Percentiles rank a stretch among this genome's conserved stretches.
Conservation (phyloP, 2,888 invertebrate genomes). For the Mayetiola destructor region DNA sequence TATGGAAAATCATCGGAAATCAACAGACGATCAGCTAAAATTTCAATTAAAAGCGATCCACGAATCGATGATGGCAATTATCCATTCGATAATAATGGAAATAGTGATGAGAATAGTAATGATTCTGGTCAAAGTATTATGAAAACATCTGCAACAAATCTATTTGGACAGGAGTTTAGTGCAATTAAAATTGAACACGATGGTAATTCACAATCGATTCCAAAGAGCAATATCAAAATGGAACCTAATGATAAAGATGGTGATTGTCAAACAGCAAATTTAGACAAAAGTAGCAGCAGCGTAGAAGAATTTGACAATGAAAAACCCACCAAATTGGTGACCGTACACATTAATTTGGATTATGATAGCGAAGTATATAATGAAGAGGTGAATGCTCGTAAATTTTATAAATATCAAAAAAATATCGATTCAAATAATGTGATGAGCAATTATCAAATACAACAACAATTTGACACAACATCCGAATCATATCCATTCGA, state of each 20-base stretch:
- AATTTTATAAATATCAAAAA: constrained; percentile 5
- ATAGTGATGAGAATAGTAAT: constrained; percentile 16
- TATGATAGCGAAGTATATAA: constrained; percentile 7
- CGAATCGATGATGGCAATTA: not conserved
- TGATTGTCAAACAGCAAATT: constrained; percentile 1
- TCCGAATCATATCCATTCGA: constrained; percentile 5
- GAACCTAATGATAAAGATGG: not conserved
- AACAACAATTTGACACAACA: not conserved
- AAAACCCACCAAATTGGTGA: not conserved
- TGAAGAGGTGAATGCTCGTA: not conserved
- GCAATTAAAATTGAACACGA: no score
- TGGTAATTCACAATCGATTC: not conserved
- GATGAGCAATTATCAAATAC: not conserved
- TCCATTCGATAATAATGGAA: constrained; percentile 16
- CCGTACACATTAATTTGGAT: not conserved
- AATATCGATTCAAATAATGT: no score
- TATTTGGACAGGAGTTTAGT: no score
- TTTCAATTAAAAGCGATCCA: not conserved
- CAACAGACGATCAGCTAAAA: no score
- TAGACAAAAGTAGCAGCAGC: constrained; percentile 6
- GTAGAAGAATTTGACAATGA: constrained; percentile 6
- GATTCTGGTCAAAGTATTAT: not conserved
- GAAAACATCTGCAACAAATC: no score
- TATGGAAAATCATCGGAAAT: not conserved
- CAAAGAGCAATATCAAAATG: not conserved